Base-by-base conservation (phyloP, 2,888 invertebrate species). In the Ischnus inquisitorius region DNA sequence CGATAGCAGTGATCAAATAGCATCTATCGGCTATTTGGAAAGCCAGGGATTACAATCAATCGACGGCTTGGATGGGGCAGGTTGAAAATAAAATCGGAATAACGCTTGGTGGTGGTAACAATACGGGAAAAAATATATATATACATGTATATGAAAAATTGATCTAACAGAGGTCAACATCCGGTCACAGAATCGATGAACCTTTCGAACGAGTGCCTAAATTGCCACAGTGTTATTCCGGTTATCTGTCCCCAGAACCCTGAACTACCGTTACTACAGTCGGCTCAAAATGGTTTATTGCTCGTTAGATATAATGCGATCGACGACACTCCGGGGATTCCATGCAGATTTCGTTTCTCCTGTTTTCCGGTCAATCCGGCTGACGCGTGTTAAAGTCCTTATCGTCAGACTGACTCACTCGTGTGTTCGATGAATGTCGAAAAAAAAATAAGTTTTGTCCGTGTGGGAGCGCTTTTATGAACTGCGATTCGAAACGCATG, bases 221-320 rank as follows among this genome's bases (percentile, higher is more conserved):
- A 68, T 72, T 72, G 51, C 67, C 34, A 64, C 74, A 74, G 41
- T 62, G 67, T 80, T 80, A 67, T 62, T 80, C 77, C 39, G 72
- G 80, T 81, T 84, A 84, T 84, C 80, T 77, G 78, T 69, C 75
- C 22, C 75, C 22, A 22, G 57, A 69, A 69, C 25, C 74, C 25
- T 68, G n/a, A 75, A 75, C 62, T 75, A 68, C 64, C 71, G 65
- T 65, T 41, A 57, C 69, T 69, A 57, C 60, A 60, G 69, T 78
- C 80, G 71, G 77, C 78, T 68, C 19, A n/a, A 46, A 81, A 74
- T 84, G 81, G 81, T 81, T 81, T 81, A 81, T 78, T 78, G 77
- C 84, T 78, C 81, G 84, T 84, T 75, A 84, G 69, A 84, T 81
- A 68, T 81, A 81, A 84, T 78, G 74, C 84, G 80, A 81, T 81